Evolutionary conservation across 2,888 invertebrate genomes (phyloP), one percentile per base, ranked within the genome.

Genomic region (Monopis laevigella): DNA sequence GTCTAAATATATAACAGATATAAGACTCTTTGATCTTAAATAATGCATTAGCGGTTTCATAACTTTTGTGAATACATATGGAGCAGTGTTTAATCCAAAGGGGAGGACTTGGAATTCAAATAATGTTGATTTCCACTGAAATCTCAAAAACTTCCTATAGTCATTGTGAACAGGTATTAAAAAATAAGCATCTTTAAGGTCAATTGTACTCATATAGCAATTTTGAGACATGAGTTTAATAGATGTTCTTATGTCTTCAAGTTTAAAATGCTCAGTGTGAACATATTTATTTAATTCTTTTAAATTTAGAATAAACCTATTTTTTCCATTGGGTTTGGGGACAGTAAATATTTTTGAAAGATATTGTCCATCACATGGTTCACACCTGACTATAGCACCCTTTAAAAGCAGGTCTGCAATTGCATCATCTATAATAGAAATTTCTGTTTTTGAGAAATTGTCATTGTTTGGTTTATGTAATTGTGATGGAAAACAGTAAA

Each of bases 241-340:
- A 16, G 43, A 32, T 12, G 43, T 43, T 2, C 43, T 11, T 4
- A 43, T 4, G 16, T 43, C 43, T 18, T 43, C 43, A 2, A 43
- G 5, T 26, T 43, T 43, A 39, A 43, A 43, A 43, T 43, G 43
- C 2, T 17, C n/a, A 2, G 39, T 43, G n/a, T 32, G 2, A 5
- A 42, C 39, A 12, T 30, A 42, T 27, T 39, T 42, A 27, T 43
- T 39, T 13, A 39, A 26, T 8, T 29, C 17, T 34, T 43, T 43
- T 18, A 43, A 17, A 26, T 43, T 45, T 14, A 45, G 13, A n/a
- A 45, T 41, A 41, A 45, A 43, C 16, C 45, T 27, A 2, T 8
- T 17, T 17, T 39, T 39, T 1, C 41, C 41, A 27, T 45, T 41
- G 1, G 39, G 36, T 28, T 41, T 45, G 2, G 38, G 32, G 14